Evolutionary conservation across 1,140 invertebrate species (phyloP), one percentile per base, ranked within the genome.

Genomic region (Asobara japonica): DNA sequence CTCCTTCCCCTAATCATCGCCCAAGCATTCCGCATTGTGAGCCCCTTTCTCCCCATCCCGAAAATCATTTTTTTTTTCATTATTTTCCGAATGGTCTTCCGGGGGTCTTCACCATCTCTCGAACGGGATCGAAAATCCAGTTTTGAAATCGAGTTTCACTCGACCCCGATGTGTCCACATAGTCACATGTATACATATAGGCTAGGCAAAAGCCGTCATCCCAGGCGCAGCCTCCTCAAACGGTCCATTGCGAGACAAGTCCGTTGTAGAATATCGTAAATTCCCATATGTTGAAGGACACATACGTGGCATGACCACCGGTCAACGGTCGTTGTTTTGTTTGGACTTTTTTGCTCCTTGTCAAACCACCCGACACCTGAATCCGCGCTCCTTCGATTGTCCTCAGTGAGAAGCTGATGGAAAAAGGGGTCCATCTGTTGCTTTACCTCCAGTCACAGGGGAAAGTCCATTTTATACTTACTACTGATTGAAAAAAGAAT

Each of bases 71-170:
- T 72, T 76, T 61, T 60, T 20, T 56, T 20, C 25, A 11, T 25
- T 56, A 56, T 62, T 62, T 62, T 62, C 27, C 60, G 27, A 56
- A 56, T 56, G 51, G 51, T 56, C 72, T 76, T 76, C 72, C 72
- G 72, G 69, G 70, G 71, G 61, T 72, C 66, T 36, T 60, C 48
- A 66, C 73, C 72, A 67, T 75, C 56, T 64, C 72, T 76, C 45
- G 72, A 71, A 71, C 69, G 71, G 75, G 80, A 79, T 81, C 76
- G 72, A 80, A 82, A 87, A 62, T 86, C 86, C 86, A 81, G 86
- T 87, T 87, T 86, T 78, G 73, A 78, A 83, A 86, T 86, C 85
- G 80, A 81, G 86, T 87, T 86, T 75, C 78, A 73, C 74, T 68
- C 67, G 72, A 56, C 64, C 60, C 29, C 30, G 64, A 72, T 68